Evolutionary conservation across 2,888 invertebrate species (phyloP).

Genomic region (Chaetogeoica ovagalla): DNA sequence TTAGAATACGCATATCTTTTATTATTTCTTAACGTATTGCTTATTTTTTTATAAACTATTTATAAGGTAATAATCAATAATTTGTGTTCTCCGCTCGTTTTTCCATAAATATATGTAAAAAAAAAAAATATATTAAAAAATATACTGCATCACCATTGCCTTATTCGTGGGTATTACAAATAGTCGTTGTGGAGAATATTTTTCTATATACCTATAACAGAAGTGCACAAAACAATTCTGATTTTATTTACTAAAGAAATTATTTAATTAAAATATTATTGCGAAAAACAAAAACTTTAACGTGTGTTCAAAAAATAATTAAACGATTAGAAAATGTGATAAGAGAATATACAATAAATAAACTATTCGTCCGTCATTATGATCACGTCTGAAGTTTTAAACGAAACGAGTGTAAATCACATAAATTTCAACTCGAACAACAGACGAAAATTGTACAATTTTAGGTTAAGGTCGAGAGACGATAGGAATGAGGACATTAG

Average conservation of each 20-base stretch:
- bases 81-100: no score
- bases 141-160: no score
- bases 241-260: neutral
- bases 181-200: no score
- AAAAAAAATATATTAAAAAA: no score
- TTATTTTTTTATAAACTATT: no score
- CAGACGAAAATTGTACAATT: constrained; percentile 11
- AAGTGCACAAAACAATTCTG: no score
- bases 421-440: constrained; percentile 19
- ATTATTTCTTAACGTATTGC: no score
- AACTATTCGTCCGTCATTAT: neutral
- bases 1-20: no score
- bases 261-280: neutral
- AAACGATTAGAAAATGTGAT: neutral
- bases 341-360: neutral
- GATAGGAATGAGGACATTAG: neutral
- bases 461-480: constrained; percentile 29
- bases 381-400: neutral
- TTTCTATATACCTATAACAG: no score
- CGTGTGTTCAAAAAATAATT: neutral
- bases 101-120: no score
- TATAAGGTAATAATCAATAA: no score
- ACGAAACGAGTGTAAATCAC: neutral
- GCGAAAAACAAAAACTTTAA: neutral
- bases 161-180: no score